Percentiles rank a stretch among this genome's conserved stretches.
phyloP scores from a whole-genome alignment of 1,140 invertebrate genomes.

The Coboldia fuscipes region DNA sequence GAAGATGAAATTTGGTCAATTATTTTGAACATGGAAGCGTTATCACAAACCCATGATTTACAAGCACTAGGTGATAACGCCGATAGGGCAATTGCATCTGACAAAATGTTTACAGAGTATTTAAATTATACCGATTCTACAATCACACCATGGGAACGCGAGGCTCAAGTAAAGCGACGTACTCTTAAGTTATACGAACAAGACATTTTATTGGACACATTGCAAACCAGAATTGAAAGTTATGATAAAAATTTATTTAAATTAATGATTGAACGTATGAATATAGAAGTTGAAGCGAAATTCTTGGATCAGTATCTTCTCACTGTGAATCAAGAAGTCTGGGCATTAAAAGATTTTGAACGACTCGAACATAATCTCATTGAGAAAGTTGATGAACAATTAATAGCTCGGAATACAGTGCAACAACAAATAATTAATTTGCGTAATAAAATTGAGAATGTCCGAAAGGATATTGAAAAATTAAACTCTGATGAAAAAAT shows the following conservation, averaged over 20 bases:
- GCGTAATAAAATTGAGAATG: constrained; percentile 31
- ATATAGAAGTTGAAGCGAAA: constrained; percentile 36
- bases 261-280: constrained; percentile 34
- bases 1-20: no score
- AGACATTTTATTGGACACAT: constrained; percentile 32
- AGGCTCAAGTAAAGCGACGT: constrained; percentile 1
- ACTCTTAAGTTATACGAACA: constrained; percentile 1
- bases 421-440: constrained; percentile 26
- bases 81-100: no score
- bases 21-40: no score
- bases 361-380: constrained; percentile 40
- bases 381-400: constrained; percentile 31
- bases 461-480: constrained; percentile 28
- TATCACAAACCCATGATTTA: no score
- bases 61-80: no score
- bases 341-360: constrained; percentile 54
- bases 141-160: not conserved
- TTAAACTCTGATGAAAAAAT: constrained; percentile 31
- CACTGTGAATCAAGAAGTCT: constrained; percentile 57
- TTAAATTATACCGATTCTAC: no score
- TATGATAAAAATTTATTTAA: constrained; percentile 43
- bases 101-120: not conserved
- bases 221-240: constrained; percentile 26
- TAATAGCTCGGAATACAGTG: constrained; percentile 14
- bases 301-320: constrained; percentile 40